Conservation (phyloP, 2,113 vertebrate genomes). For the Trinectes maculatus region DNA sequence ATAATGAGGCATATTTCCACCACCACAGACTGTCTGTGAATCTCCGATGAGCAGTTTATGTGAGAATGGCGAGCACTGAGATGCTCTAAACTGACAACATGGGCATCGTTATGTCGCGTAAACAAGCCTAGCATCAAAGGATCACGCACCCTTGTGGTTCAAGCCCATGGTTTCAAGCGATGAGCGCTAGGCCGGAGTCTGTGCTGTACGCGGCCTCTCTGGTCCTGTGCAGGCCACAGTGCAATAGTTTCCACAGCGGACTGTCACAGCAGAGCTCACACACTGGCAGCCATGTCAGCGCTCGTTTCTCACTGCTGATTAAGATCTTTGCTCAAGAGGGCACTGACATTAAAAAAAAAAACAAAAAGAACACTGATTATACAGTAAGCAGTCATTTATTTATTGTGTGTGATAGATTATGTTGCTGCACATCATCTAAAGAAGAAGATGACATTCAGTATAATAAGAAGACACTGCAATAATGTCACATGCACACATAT, state of each 20-base stretch:
- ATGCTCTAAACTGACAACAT: conserved; percentile 56
- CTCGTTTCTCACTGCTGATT: not conserved
- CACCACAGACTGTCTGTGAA: conserved; percentile 43
- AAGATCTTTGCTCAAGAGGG: no score
- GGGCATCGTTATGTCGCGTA: conserved; percentile 72
- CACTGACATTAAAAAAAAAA: not conserved
- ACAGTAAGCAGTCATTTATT: no score
- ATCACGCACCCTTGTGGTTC: conserved; percentile 67
- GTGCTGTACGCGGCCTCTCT: conserved; percentile 17
- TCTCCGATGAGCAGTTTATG: conserved; percentile 53
- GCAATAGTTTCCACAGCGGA: conserved; percentile 43
- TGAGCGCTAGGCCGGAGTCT: conserved; percentile 26
- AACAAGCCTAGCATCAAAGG: conserved; percentile 72
- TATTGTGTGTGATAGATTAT: no score
- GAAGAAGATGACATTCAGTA: no score
- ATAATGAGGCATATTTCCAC: conserved; percentile 52
- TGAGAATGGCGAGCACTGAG: conserved; percentile 40
- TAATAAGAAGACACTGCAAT: no score
- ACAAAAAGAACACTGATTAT: no score
- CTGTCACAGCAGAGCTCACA: conserved; percentile 34
- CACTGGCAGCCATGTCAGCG: conserved; percentile 3
- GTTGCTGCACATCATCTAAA: no score
- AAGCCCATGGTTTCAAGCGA: conserved; percentile 30
- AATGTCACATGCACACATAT: no score
- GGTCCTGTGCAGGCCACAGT: conserved; percentile 27